Percentiles rank a stretch among this genome's conserved stretches.
Conservation (phyloP, 1,140 invertebrate species). For the Mesaphorura yosii region DNA sequence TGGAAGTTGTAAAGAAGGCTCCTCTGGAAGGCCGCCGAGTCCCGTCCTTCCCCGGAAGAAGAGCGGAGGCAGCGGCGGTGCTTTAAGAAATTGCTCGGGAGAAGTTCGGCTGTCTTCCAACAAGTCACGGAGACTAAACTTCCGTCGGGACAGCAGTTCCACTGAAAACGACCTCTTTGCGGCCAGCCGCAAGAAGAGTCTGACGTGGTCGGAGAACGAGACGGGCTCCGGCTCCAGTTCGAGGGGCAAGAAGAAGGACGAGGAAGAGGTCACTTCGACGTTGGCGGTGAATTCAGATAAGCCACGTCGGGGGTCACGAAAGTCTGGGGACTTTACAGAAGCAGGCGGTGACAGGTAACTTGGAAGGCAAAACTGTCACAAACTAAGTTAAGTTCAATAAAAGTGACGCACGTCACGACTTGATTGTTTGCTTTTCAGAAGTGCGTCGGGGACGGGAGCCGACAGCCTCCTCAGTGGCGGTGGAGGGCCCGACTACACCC, state of each 20-base stretch:
- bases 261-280: not conserved
- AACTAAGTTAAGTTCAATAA: not conserved
- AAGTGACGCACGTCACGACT: not conserved
- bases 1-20: not conserved
- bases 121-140: constrained; percentile 9
- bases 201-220: constrained; percentile 27
- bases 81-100: constrained; percentile 1
- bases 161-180: not conserved
- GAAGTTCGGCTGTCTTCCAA: constrained; percentile 1
- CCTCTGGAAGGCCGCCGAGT: constrained; percentile 24
- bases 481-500: constrained; percentile 34
- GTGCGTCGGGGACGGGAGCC: constrained; percentile 9
- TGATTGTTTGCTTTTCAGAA: not conserved
- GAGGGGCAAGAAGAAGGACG: constrained; percentile 9
- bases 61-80: constrained; percentile 16
- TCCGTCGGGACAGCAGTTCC: constrained; percentile 11
- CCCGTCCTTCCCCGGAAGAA: constrained; percentile 28
- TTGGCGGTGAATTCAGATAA: constrained; percentile 1
- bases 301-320: constrained; percentile 14
- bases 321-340: constrained; percentile 5
- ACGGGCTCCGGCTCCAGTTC: not conserved
- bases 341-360: not conserved
- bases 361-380: not conserved
- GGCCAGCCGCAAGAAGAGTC: constrained; percentile 22
- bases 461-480: constrained; percentile 24